Evolutionary conservation across 2,113 vertebrate species (phyloP).

Genomic region (Ciconia maguari): DNA sequence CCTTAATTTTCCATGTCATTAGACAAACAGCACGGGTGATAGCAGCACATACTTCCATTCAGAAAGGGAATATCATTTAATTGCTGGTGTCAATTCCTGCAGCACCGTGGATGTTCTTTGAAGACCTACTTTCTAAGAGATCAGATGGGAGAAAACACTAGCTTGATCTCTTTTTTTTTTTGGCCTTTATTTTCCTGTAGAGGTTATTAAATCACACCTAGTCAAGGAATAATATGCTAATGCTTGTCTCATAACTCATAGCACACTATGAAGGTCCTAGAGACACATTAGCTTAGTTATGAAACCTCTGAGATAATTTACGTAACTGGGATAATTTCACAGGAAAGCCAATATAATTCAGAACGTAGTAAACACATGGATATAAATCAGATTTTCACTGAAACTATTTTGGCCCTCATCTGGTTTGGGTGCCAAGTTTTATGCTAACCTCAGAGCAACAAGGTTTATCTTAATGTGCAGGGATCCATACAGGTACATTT

Average conservation of each 20-base stretch:
- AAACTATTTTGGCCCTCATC: neutral
- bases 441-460: constrained; percentile 15
- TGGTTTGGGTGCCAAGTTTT: neutral
- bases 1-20: constrained; percentile 57
- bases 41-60: neutral
- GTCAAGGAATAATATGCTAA: neutral
- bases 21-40: constrained; percentile 26
- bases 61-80: constrained; percentile 15
- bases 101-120: neutral
- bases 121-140: neutral
- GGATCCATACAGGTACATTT: neutral
- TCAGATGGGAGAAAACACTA: neutral
- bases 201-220: neutral
- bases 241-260: neutral
- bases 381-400: neutral
- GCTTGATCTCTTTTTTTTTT: neutral
- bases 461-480: constrained; percentile 44
- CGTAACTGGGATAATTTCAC: neutral
- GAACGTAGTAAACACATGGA: neutral
- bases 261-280: neutral
- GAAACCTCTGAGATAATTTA: neutral
- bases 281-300: constrained; percentile 1
- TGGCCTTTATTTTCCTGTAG: neutral
- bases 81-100: neutral
- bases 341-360: neutral